These are phyloP conservation scores for Drosophila lacicola DNA, from an alignment of 2,888 invertebrate species.

Conservation along the genomic window DNA sequence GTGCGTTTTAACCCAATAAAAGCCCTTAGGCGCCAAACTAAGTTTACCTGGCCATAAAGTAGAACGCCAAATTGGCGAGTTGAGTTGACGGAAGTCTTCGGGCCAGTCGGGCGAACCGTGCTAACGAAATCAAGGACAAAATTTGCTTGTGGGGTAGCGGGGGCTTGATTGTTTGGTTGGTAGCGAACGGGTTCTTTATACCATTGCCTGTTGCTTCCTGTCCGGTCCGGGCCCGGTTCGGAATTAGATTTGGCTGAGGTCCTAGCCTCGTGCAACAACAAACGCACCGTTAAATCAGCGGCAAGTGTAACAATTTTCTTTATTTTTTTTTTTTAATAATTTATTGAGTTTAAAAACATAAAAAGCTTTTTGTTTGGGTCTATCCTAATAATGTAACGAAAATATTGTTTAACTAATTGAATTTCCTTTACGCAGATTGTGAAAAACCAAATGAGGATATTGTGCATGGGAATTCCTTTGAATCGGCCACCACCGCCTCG, in stretches of 20 bases:
- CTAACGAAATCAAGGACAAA: constrained; percentile 71
- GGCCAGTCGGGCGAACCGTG: constrained; percentile 31
- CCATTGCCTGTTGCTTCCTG: constrained; percentile 50
- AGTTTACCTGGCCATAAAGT: constrained; percentile 50
- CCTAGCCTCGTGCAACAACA: constrained; percentile 4
- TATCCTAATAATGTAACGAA: constrained; percentile 37
- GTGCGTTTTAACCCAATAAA: constrained; percentile 27
- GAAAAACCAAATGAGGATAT: constrained; percentile 82
- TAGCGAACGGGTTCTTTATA: constrained; percentile 44
- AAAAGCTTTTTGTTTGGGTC: constrained; percentile 64
- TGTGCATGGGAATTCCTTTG: constrained; percentile 77
- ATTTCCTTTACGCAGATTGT: constrained; percentile 71
- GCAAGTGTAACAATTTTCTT: constrained; percentile 24
- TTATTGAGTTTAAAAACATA: constrained; percentile 59
- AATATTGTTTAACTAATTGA: constrained; percentile 49
- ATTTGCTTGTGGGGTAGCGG: constrained; percentile 4
- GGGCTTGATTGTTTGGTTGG: constrained; percentile 10
- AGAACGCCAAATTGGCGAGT: constrained; percentile 54
- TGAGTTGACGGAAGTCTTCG: constrained; percentile 67
- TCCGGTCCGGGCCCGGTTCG: constrained; percentile 26
- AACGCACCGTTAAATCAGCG: constrained; percentile 41
- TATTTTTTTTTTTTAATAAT: constrained; percentile 49
- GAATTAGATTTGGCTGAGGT: constrained; percentile 55
- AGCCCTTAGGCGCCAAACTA: not conserved
- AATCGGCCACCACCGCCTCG: constrained; percentile 75